Evolutionary conservation across 2,888 invertebrate genomes (phyloP), one percentile per base, ranked within the genome.

Genomic region (Neoaliturus tenellus): DNA sequence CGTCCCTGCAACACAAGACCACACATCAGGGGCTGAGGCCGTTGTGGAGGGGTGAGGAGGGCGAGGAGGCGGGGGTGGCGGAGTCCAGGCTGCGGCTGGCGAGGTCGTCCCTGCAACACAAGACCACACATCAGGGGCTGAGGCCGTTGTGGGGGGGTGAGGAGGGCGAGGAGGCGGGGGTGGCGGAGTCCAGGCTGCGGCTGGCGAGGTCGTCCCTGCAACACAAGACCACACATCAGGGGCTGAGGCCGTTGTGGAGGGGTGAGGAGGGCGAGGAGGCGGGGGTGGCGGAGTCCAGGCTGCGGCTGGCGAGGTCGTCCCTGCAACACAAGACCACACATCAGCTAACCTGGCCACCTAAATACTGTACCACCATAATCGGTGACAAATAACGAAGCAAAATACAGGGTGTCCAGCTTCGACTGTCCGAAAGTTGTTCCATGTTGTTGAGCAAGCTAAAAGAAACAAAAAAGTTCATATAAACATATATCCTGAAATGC

Each of bases 141-240:
- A 75, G 6, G n/a, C 84, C 85, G 33, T 86, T 85, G 41, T 81
- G 83, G 33, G 73, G 48, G 31, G 84, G 81, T 12, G 73, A 84
- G 20, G 84, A 73, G 0, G 81, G 81, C 0, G 71, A 39, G 33
- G 84, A 73, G n/a, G 48, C 41, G 17, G 81, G 80, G 23, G 83
- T 69, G 31, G 51, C 55, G 12, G 80, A 62, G 25, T 62, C 80
- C 48, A 83, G 23, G 62, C 80, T 83, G 12, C 67, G 78, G 14
- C 80, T 44, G 31, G 33, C 62, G 17, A 48, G 41, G 25, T 69
- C 80, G 48, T 83, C 83, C 80, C 83, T 83, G 69, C 0, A 83
- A 78, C 71, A 83, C n/a, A 33, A 58, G n/a, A n/a, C n/a, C n/a
- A n/a, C n/a, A n/a, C n/a, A n/a, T n/a, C n/a, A n/a, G 44, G 81